phyloP scores from a whole-genome alignment of 2,113 vertebrate genomes.

The Melozone crissalis region DNA sequence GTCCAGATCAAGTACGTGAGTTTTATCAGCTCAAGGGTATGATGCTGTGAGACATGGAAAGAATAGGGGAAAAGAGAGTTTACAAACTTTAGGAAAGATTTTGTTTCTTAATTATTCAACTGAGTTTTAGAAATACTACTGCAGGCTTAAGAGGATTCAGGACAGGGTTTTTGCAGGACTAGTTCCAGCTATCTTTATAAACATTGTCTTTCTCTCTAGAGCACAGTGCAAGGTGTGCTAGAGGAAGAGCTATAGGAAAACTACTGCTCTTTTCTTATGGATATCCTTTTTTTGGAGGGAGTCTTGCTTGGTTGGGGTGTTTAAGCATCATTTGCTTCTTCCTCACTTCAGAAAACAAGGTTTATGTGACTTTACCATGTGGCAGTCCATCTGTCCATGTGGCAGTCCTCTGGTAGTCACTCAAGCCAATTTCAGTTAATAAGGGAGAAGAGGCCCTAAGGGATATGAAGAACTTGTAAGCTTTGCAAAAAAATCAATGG shows the following conservation, averaged over 20 bases:
- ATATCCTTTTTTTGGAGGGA: neutral
- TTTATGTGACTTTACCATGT: neutral
- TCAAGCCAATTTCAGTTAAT: neutral
- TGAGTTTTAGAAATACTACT: neutral
- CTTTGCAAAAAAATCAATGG: neutral
- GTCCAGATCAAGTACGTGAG: neutral
- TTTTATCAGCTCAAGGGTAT: neutral
- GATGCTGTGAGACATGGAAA: neutral
- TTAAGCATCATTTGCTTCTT: neutral
- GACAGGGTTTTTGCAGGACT: neutral
- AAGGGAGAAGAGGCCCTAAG: neutral
- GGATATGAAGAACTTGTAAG: neutral
- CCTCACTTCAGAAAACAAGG: neutral
- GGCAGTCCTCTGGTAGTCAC: neutral
- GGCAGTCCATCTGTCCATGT: neutral
- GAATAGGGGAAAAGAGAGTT: neutral
- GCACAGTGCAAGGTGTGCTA: neutral
- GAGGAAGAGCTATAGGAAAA: neutral
- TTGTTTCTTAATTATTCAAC: neutral
- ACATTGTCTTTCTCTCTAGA: neutral
- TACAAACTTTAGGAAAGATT: neutral
- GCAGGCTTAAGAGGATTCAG: neutral
- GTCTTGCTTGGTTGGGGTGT: neutral
- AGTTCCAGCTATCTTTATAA: neutral
- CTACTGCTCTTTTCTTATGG: neutral